Percentiles rank a stretch among this genome's conserved stretches.
Evolutionary conservation across 2,113 vertebrate species (phyloP).

Genomic region (Etia nguti): DNA sequence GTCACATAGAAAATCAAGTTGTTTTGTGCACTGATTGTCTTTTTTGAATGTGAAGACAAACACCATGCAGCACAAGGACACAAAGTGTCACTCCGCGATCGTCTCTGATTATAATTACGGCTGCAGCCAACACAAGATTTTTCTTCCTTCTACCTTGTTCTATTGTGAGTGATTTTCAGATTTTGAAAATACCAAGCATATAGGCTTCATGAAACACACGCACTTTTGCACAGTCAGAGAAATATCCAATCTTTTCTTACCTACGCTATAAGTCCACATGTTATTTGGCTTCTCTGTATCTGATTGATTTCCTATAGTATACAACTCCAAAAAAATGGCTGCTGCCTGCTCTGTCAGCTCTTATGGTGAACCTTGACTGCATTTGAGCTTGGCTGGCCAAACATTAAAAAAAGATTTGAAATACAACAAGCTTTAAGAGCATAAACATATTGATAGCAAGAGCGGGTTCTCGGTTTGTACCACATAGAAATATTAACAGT

Average conservation of each 20-base stretch:
- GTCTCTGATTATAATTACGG: slow-evolving; percentile 50
- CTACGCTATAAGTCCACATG: neutral
- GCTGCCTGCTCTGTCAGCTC: slow-evolving; percentile 43
- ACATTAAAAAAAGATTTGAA: slow-evolving; percentile 18
- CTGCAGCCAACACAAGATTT: neutral
- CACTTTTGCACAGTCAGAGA: neutral
- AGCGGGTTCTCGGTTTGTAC: neutral
- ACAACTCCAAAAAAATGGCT: slow-evolving; percentile 18
- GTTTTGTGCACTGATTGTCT: slow-evolving; percentile 15
- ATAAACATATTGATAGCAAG: slow-evolving; percentile 11
- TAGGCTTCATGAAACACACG: neutral
- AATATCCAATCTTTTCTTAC: neutral
- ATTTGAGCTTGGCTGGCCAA: slow-evolving; percentile 18
- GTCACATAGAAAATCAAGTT: slow-evolving; percentile 2
- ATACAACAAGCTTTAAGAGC: neutral
- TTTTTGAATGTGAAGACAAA: neutral
- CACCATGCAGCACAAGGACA: neutral
- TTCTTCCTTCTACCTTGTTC: neutral
- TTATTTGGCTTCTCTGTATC: slow-evolving; percentile 42
- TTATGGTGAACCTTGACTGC: slow-evolving; percentile 40
- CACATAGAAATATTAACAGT: neutral
- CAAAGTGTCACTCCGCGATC: neutral
- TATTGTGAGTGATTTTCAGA: neutral
- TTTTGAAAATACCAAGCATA: neutral
- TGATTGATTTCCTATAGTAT: slow-evolving; percentile 51